Evolutionary conservation across 2,888 invertebrate species (phyloP).

Genomic region (Agriopis aurantiaria): DNA sequence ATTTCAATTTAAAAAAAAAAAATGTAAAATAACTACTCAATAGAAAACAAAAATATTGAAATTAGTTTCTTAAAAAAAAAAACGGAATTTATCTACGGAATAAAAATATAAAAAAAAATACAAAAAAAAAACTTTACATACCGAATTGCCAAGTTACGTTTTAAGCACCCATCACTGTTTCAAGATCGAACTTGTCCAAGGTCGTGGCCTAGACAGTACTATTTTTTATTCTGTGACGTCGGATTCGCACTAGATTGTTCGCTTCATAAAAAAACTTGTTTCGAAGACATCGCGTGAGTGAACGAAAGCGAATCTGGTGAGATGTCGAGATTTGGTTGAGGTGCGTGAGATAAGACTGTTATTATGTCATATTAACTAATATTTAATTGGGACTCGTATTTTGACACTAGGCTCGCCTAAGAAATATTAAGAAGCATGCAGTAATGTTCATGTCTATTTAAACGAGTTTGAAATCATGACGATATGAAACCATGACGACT

Average conservation of each 20-base stretch:
- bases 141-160: slow-evolving; percentile 36
- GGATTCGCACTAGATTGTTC: slow-evolving; percentile 41
- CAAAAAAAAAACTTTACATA: too few species aligned
- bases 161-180: slow-evolving; percentile 45
- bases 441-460: too few species aligned
- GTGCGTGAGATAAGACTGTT: not conserved
- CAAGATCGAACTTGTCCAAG: slow-evolving; percentile 59
- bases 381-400: not conserved
- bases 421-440: too few species aligned
- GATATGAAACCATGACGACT: too few species aligned
- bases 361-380: not conserved
- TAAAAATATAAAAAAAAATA: too few species aligned
- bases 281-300: slow-evolving; percentile 57
- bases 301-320: slow-evolving; percentile 55
- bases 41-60: too few species aligned
- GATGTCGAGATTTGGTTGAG: slow-evolving; percentile 4
- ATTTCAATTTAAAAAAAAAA: too few species aligned
- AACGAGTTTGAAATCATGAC: too few species aligned
- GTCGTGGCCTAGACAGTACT: slow-evolving; percentile 54
- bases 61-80: too few species aligned
- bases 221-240: slow-evolving; percentile 10
- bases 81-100: too few species aligned
- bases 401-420: too few species aligned
- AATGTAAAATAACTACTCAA: too few species aligned
- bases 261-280: slow-evolving; percentile 60